Base-by-base conservation (phyloP, 2,113 vertebrate genomes). In the Grammomys dolichurus region DNA sequence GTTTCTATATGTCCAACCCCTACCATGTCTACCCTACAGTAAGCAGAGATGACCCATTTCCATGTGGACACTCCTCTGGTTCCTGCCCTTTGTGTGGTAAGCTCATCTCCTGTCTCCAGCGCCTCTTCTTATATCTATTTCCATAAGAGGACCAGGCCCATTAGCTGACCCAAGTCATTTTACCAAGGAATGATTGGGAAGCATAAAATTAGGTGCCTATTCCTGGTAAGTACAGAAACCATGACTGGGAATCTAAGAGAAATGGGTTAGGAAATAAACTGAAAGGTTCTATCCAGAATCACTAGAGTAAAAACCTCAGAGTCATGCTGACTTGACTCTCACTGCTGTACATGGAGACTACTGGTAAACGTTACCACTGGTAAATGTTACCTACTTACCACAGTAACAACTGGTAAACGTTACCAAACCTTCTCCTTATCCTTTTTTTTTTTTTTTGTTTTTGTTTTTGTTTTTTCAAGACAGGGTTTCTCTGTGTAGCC, bases 311-410 rank as follows among this genome's bases (percentile, higher is more conserved):
- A 70, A 90, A 77, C 40, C 28, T 69, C 33, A 86, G 12, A 82
- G 24, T 65, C 40, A 87, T 28, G 31, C 48, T 54, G 24, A 77
- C 20, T 67, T 54, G 2, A 19, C 54, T 91, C 33, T 48, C 26
- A n/a, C 36, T 94, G 77, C 89, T 56, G 3, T 36, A 93, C 90
- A 78, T 54, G 65, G 87, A 54, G 76, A 80, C 72, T 48, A 67
- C 17, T 43, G 63, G 40, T 63, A 63, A 63, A 63, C 1, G 13
- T 56, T 56, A 14, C 54, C 9, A 65, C 63, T 65, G 63, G 24
- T 65, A 28, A 28, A 65, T 28, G 26, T 65, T 65, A 84, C 22
- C 60, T 63, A 22, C 60, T 63, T 63, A 24, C 60, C 22, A 63
- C 7, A 22, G 87, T 51, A 85, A 78, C 65, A 46, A 73, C 11